Percentiles rank a stretch among this genome's conserved stretches.
These are phyloP conservation scores for Helleia helle DNA, from an alignment of 2,888 invertebrate genomes.

Conservation along the genomic window DNA sequence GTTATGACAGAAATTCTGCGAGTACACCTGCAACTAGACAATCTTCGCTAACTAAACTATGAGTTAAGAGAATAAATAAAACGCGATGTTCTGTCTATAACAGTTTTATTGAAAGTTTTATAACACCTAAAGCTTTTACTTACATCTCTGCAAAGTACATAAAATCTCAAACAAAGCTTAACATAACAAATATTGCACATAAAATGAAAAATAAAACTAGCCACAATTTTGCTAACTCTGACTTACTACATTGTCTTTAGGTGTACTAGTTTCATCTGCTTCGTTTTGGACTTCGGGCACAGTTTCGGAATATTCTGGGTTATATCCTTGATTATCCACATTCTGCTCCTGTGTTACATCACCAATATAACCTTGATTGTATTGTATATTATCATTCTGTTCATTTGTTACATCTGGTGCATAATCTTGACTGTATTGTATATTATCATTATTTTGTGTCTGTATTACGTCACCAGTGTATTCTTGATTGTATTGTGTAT, in stretches of 20 bases:
- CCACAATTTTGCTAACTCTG: constrained; percentile 28
- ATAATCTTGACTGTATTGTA: constrained; percentile 36
- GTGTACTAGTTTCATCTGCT: constrained; percentile 29
- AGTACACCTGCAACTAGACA: too few species aligned
- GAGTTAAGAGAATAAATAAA: neutral
- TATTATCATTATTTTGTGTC: constrained; percentile 39
- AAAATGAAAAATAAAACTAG: constrained; percentile 24
- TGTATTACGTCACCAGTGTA: neutral
- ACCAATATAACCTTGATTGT: neutral
- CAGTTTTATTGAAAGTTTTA: constrained; percentile 4
- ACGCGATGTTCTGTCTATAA: neutral
- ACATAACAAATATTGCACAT: constrained; percentile 53
- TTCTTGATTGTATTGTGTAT: constrained; percentile 4
- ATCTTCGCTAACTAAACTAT: too few species aligned
- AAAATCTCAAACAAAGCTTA: constrained; percentile 25
- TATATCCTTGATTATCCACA: neutral
- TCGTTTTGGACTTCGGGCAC: constrained; percentile 14
- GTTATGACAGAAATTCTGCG: too few species aligned
- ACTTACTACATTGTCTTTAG: constrained; percentile 36
- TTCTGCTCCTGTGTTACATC: neutral
- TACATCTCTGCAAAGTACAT: constrained; percentile 7
- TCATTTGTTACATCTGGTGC: constrained; percentile 9
- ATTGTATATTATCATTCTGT: constrained; percentile 4
- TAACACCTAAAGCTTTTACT: constrained; percentile 12
- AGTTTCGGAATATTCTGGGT: constrained; percentile 26